Evolutionary conservation across 2,888 invertebrate species (phyloP).

Genomic region (Eristalis tenax): DNA sequence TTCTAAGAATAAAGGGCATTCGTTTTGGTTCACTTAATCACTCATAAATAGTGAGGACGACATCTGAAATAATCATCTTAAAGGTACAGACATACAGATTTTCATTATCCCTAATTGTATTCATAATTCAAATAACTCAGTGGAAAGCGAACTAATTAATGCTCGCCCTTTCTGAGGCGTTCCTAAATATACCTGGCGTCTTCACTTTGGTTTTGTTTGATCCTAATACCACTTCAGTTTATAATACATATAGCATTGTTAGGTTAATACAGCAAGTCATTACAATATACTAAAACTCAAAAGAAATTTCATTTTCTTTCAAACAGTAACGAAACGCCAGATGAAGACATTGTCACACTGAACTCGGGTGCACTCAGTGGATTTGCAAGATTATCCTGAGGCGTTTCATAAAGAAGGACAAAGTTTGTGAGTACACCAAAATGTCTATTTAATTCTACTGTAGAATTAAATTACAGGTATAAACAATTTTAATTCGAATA

Average conservation of each 20-base stretch:
- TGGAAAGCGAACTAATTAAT: slow-evolving; percentile 49
- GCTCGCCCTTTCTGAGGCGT: slow-evolving; percentile 9
- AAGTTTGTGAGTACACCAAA: not conserved
- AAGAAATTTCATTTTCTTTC: slow-evolving; percentile 23
- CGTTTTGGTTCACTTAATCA: not conserved
- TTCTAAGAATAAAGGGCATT: not conserved
- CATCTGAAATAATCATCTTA: not conserved
- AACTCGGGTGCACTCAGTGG: not conserved
- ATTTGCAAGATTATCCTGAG: slow-evolving; percentile 26
- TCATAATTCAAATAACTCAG: slow-evolving; percentile 41
- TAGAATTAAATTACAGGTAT: not conserved
- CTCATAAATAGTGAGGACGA: not conserved
- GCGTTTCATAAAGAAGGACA: not conserved
- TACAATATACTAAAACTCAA: slow-evolving; percentile 54
- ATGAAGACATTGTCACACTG: slow-evolving; percentile 49
- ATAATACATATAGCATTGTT: slow-evolving; percentile 36
- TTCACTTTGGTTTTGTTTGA: not conserved
- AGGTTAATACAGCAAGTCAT: slow-evolving; percentile 34
- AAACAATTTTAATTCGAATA: not conserved
- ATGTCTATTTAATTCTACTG: not conserved
- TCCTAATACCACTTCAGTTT: slow-evolving; percentile 52
- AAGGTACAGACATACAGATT: slow-evolving; percentile 25
- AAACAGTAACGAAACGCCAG: slow-evolving; percentile 38
- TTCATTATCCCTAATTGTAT: slow-evolving; percentile 64
- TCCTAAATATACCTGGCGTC: slow-evolving; percentile 52